phyloP scores from a whole-genome alignment of 2,888 invertebrate species.

The Drosophila tripunctata region DNA sequence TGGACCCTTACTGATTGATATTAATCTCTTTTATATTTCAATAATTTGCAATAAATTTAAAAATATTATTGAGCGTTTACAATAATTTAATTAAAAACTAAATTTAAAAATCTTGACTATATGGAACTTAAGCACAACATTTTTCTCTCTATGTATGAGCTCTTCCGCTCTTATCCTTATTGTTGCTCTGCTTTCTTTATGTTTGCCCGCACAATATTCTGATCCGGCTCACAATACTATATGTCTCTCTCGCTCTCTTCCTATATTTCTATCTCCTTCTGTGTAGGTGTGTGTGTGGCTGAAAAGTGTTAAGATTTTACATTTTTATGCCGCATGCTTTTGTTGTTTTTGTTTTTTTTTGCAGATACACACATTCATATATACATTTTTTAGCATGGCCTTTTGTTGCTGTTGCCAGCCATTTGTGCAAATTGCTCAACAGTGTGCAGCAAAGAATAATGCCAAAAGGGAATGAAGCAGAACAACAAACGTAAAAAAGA shows the following conservation, averaged over 20 bases:
- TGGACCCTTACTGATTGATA: no score
- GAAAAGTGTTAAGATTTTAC: constrained; percentile 75
- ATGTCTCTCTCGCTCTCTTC: not conserved
- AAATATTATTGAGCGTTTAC: no score
- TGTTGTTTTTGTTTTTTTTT: constrained; percentile 29
- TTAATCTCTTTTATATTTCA: no score
- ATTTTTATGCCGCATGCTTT: constrained; percentile 58
- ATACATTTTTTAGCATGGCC: constrained; percentile 23
- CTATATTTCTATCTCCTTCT: constrained; percentile 1
- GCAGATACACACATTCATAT: constrained; percentile 10
- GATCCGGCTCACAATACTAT: constrained; percentile 39
- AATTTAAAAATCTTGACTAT: no score
- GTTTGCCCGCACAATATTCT: constrained; percentile 55
- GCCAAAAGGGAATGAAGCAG: constrained; percentile 8
- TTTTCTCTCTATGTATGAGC: no score
- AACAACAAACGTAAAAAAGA: not conserved
- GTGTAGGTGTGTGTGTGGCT: constrained; percentile 21
- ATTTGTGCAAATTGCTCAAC: constrained; percentile 71
- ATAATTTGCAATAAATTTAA: no score
- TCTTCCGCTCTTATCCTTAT: constrained; percentile 44
- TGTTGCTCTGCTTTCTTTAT: constrained; percentile 51
- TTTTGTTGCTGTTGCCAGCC: constrained; percentile 65
- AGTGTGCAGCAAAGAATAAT: constrained; percentile 36
- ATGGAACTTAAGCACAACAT: no score
- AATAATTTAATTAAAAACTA: no score